Base-by-base conservation (phyloP, 2,113 vertebrate genomes). In the Eupsittula cactorum region DNA sequence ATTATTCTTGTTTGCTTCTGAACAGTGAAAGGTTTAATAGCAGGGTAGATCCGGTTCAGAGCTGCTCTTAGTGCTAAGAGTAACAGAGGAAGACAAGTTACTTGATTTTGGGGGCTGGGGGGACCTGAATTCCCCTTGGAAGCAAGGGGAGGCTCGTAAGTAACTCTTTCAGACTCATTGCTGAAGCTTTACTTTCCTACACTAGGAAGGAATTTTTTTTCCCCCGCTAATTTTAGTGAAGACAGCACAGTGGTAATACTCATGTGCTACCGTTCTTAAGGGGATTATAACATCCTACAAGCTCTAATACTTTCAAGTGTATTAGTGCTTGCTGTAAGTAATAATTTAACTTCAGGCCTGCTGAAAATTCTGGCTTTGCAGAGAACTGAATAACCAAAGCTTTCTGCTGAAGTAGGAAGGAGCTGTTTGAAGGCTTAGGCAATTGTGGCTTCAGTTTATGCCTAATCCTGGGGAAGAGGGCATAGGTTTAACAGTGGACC, bases 211-310 rank as follows among this genome's bases (percentile, higher is more conserved):
- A 50, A 17, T 77, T 4, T n/a, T 76, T 59, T 81, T 52, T 1
- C 6, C 4, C 20, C 6, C 10, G 49, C 39, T 68, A 7, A 67
- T 55, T 73, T 84, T 24, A 42, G 29, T 67, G 76, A 83, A 78
- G 74, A 33, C 42, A 57, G 13, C 25, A 24, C 18, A 83, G 63
- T 55, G 55, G 17, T 52, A 28, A 76, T 92, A 31, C 23, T 71
- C 1, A 3, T 35, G 19, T 74, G 39, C 41, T 86, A 20, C 42
- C 13, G 5, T 93, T 90, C 73, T 75, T 64, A 71, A 75, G 65
- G 57, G 84, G 65, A 86, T 95, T 91, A 64, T 53, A 81, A 44
- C 7, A 5, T 67, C 77, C 73, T 83, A 57, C 23, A 47, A 79
- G 50, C 25, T 84, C 21, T 37, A 11, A 42, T 76, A n/a, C 68